Evolutionary conservation across 2,113 vertebrate species (phyloP), one percentile per base, ranked within the genome.

Genomic region (Regulus satrapa): DNA sequence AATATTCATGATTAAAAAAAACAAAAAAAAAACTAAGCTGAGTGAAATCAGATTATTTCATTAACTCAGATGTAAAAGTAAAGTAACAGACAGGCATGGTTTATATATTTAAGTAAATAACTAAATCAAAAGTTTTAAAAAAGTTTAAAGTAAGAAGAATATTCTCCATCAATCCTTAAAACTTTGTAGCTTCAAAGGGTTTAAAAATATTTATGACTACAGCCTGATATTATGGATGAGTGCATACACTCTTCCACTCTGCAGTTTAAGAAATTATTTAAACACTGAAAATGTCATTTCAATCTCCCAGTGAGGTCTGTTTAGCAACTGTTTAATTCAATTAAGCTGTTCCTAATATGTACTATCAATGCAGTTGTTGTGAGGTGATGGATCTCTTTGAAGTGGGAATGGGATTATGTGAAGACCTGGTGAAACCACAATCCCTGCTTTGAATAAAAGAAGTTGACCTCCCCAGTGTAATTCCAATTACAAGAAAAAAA

Each of bases 61-160:
- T 46, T 4, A 34, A 45, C 0, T 54, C 7, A 52, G 43, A n/a
- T 49, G 11, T 88, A 55, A 52, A 87, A 61, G 18, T 55, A 64
- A 11, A 56, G 9, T 43, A 38, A 59, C 68, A 8, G 15, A 32
- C 21, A 46, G 4, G 6, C 6, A 2, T 2, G 0, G 2, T 58
- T 3, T 38, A 34, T 49, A 6, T 61, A 75, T 79, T 63, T 59
- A 89, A 68, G 24, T 43, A 77, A 71, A 26, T 3, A 56, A 46
- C 31, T 62, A 58, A 88, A 45, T 62, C n/a, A 29, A 19, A 55
- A 51, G 10, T 24, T 6, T 48, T 69, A 14, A 62, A 23, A 84
- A 72, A 61, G 3, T 40, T 64, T 81, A 9, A 92, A 64, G 18
- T 68, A 13, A 32, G 14, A 82, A 76, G 3, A 63, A 69, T 62